These are phyloP conservation scores for Fragum whitleyi DNA, from an alignment of 2,888 invertebrate species.

Conservation along the genomic window DNA sequence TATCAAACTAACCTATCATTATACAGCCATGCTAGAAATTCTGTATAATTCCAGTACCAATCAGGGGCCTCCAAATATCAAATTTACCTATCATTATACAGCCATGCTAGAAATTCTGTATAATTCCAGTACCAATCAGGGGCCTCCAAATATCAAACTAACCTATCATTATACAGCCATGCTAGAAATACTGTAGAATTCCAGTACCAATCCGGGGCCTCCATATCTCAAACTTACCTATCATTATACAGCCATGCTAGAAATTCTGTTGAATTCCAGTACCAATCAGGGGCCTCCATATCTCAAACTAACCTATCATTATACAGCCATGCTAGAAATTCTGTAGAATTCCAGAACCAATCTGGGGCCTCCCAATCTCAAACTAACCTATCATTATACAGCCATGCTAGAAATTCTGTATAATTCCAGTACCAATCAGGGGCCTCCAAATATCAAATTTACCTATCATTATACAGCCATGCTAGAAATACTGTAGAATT, in stretches of 20 bases:
- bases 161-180: slow-evolving; percentile 86
- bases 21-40: no score
- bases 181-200: slow-evolving; percentile 85
- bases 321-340: no score
- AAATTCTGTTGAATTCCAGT: slow-evolving; percentile 85
- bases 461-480: no score
- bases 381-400: no score
- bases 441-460: no score
- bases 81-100: slow-evolving; percentile 86
- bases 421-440: no score
- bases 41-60: slow-evolving; percentile 85
- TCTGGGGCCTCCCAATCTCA: no score
- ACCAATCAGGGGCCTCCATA: slow-evolving; percentile 90
- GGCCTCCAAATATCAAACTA: slow-evolving; percentile 93
- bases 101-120: slow-evolving; percentile 84
- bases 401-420: no score
- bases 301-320: slow-evolving; percentile 88
- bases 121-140: slow-evolving; percentile 85
- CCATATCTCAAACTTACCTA: slow-evolving; percentile 91
- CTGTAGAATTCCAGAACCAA: no score
- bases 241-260: slow-evolving; percentile 86
- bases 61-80: slow-evolving; percentile 91
- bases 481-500: no score
- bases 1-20: no score
- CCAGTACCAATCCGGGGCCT: slow-evolving; percentile 87